Base-by-base conservation (phyloP, 2,888 invertebrate species). In the Plagiodera versicolora region DNA sequence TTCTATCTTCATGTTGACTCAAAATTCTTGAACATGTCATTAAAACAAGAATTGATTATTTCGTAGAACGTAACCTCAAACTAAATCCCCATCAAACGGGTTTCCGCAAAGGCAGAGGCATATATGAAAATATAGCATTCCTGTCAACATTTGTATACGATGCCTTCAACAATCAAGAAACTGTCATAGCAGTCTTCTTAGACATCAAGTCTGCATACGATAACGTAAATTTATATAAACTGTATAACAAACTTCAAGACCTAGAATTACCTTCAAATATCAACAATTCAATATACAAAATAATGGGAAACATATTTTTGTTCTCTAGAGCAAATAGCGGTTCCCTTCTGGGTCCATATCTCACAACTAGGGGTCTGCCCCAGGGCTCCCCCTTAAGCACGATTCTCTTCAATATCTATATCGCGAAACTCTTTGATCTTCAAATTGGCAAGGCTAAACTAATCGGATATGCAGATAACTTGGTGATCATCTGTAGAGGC, bases 361-460 rank as follows among this genome's bases (percentile, higher is more conserved):
- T 17, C 19, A 46, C 30, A 11, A n/a, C 18, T n/a, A 58, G 19
- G 18, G 58, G 61, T 19, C n/a, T 58, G 10, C 1, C 14, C 14
- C 49, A 56, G 35, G 60, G 55, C 1, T 60, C 55, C 6, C 48
- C 55, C 11, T 17, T 60, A 30, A 51, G 51, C 48, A 47, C 58
- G 6, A 6, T 58, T 4, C 19, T 61, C 5, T 59, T 60, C 10
- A 61, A 61, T 18, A 16, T 61, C 10, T 55, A 61, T 20, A 48
- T 49, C 17, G 1, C 2, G 0, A 47, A 19, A 8, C 17, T 61
- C 1, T 53, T 20, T 20, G n/a, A 61, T 17, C 10, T 30, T 10
- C 51, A 28, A 8, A 44, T 45, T 11, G n/a, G 19, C 16, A 17
- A 47, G 10, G 14, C 14, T 5, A 30, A 46, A 58, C 0, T 47